A percentile compares a stretch with the other conserved stretches of the same genome.
These are phyloP conservation scores for Ptilonorhynchus violaceus DNA, from an alignment of 2,113 vertebrate genomes.

Conservation along the genomic window DNA sequence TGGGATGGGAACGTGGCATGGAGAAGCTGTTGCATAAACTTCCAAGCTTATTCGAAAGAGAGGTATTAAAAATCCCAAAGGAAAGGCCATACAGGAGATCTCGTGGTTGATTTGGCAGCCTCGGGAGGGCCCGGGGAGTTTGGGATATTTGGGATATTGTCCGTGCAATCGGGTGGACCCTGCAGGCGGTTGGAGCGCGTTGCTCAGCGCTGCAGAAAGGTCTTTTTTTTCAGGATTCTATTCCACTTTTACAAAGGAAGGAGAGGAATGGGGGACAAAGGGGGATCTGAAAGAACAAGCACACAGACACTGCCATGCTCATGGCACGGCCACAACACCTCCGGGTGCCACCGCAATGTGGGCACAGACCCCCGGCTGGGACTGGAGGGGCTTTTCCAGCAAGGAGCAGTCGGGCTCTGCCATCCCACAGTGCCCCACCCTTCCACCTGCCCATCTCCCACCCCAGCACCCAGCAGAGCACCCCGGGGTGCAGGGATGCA, in stretches of 20 bases:
- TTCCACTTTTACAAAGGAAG: neutral
- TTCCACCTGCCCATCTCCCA: neutral
- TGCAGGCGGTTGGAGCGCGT: rapidly evolving
- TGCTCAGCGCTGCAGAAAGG: neutral
- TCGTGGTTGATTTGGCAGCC: neutral
- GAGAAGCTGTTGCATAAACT: neutral
- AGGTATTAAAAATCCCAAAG: neutral
- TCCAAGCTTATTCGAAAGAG: neutral
- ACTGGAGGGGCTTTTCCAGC: neutral
- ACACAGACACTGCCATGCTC: neutral
- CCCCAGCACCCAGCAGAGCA: neutral
- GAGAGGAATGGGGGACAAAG: neutral
- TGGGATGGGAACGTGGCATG: neutral
- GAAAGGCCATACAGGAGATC: neutral
- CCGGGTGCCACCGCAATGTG: rapidly evolving
- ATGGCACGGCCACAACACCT: neutral
- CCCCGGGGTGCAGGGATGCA: neutral
- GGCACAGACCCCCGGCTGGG: rapidly evolving
- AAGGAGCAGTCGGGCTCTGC: neutral
- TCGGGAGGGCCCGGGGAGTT: neutral
- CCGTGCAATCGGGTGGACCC: neutral
- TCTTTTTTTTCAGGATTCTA: neutral
- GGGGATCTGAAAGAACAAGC: neutral
- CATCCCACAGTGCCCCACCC: rapidly evolving
- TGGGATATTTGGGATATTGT: neutral